Conservation (phyloP, 1,140 invertebrate genomes). For the Trichogramma pretiosum region DNA sequence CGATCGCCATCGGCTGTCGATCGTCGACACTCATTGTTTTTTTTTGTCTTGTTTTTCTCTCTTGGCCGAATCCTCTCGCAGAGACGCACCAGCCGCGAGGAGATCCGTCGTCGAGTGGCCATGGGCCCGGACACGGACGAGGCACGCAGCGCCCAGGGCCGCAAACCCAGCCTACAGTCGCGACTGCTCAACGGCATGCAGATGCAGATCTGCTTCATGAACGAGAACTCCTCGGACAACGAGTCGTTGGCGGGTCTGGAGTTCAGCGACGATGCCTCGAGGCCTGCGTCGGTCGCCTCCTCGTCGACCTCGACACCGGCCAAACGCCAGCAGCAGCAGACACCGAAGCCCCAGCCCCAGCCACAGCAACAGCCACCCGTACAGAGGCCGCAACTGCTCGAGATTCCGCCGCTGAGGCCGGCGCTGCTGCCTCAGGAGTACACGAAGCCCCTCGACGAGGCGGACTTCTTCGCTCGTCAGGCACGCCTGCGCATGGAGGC, state of each 20-base stretch:
- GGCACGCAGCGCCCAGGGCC: constrained; percentile 52
- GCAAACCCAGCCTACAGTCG: constrained; percentile 80
- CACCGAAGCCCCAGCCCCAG: constrained; percentile 7
- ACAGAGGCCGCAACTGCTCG: constrained; percentile 34
- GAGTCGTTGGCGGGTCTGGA: constrained; percentile 65
- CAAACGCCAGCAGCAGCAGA: constrained; percentile 11
- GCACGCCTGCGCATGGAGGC: constrained; percentile 82
- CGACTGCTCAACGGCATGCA: constrained; percentile 83
- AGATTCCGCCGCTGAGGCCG: constrained; percentile 23
- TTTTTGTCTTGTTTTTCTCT: constrained; percentile 8
- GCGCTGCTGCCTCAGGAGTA: neutral
- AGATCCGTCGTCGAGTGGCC: constrained; percentile 78
- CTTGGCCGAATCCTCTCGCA: constrained; percentile 45
- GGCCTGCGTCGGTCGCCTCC: constrained; percentile 56
- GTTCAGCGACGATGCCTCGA: constrained; percentile 45
- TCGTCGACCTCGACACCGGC: constrained; percentile 2
- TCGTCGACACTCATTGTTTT: constrained; percentile 1
- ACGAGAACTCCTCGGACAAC: constrained; percentile 78
- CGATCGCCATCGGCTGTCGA: no score
- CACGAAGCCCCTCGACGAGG: constrained; percentile 40
- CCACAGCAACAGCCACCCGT: constrained; percentile 20
- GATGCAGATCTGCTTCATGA: constrained; percentile 92
- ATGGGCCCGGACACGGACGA: constrained; percentile 78
- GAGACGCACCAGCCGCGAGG: constrained; percentile 83
- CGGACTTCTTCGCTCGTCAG: constrained; percentile 72